phyloP scores from a whole-genome alignment of 1,140 invertebrate species.

The Gryon sp. region DNA sequence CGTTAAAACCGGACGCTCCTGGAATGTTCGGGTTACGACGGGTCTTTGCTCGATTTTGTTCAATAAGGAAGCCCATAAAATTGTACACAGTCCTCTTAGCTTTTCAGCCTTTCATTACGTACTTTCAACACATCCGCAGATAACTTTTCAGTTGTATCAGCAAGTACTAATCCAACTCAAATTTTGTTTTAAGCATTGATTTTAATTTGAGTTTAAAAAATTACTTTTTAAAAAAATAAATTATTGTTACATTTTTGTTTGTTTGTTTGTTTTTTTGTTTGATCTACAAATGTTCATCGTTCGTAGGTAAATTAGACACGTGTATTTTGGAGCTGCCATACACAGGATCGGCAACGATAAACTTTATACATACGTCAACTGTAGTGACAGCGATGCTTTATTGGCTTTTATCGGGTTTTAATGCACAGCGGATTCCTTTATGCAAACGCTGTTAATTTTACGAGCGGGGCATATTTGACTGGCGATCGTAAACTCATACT shows the following conservation, averaged over 20 bases:
- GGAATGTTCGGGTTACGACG: conserved; percentile 50
- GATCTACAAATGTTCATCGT: too few relatives aligned
- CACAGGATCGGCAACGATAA: conserved; percentile 42
- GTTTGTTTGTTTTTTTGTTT: too few relatives aligned
- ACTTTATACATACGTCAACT: conserved; percentile 51
- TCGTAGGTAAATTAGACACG: conserved; percentile 45
- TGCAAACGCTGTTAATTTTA: conserved; percentile 79
- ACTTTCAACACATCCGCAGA: too few relatives aligned
- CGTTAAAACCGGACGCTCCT: conserved; percentile 61
- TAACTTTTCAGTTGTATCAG: too few relatives aligned
- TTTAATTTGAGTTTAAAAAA: too few relatives aligned
- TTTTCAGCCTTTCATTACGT: too few relatives aligned
- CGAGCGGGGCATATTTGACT: conserved; percentile 77
- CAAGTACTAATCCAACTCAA: too few relatives aligned
- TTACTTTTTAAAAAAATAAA: too few relatives aligned
- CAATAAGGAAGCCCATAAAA: conserved; percentile 53
- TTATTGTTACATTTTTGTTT: too few relatives aligned
- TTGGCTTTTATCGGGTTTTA: conserved; percentile 78
- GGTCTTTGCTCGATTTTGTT: conserved; percentile 50
- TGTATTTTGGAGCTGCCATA: conserved; percentile 30
- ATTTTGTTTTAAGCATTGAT: too few relatives aligned
- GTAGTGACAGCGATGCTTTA: conserved; percentile 70
- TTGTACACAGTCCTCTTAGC: conserved; percentile 9
- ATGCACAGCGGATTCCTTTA: conserved; percentile 73
- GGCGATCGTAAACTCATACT: conserved; percentile 78